Conservation (phyloP, 1,140 invertebrate genomes). For the Brachionus calyciflorus region DNA sequence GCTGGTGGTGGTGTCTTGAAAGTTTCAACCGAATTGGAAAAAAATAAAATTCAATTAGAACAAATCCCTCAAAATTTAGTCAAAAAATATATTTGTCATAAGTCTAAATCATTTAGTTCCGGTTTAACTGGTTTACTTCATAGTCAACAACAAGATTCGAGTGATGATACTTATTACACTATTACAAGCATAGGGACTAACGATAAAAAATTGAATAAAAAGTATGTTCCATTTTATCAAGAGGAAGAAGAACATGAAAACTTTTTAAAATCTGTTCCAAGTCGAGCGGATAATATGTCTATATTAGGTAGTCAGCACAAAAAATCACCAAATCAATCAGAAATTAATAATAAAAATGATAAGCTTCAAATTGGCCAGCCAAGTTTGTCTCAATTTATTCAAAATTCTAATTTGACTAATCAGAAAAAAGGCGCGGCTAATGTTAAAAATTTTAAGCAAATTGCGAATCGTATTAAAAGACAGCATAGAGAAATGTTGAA, state of each 20-base stretch:
- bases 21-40: neutral
- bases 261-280: constrained; percentile 13
- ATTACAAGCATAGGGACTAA: neutral
- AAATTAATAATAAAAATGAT: neutral
- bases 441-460: constrained; percentile 23
- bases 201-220: constrained; percentile 2
- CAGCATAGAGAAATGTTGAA: constrained; percentile 2
- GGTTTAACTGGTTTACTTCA: neutral
- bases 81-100: constrained; percentile 10
- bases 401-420: neutral
- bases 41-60: constrained; percentile 12
- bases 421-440: neutral
- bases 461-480: neutral
- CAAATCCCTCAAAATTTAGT: neutral
- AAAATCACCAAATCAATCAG: too few species aligned
- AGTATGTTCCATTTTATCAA: neutral
- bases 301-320: too few species aligned
- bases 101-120: neutral
- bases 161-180: constrained; percentile 14
- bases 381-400: constrained; percentile 18
- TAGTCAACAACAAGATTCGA: neutral
- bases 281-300: neutral
- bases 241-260: neutral
- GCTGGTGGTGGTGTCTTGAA: neutral
- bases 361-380: constrained; percentile 2